A percentile compares a stretch with the other conserved stretches of the same genome.
phyloP scores from a whole-genome alignment of 2,888 invertebrate genomes.

The Agrochola litura region DNA sequence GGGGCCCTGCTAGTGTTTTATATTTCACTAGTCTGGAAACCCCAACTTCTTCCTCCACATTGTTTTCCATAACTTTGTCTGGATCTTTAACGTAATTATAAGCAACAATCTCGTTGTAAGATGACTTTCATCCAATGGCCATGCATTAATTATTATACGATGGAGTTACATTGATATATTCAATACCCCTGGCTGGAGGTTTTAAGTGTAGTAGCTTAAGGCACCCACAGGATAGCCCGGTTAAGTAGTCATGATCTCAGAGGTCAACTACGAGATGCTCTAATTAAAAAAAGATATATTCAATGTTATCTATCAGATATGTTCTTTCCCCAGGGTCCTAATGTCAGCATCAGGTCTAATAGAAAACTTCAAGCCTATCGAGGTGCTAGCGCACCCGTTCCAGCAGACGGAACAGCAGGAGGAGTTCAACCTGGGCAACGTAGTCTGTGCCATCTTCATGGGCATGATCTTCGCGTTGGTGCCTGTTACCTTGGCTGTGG shows the following conservation, averaged over 20 bases:
- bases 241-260: no score
- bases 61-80: not conserved
- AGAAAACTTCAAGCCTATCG: constrained; percentile 90
- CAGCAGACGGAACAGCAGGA: constrained; percentile 94
- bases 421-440: constrained; percentile 93
- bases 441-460: constrained; percentile 94
- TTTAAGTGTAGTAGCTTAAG: no score
- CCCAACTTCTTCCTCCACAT: not conserved
- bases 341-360: constrained; percentile 81
- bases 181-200: no score
- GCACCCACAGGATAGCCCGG: no score
- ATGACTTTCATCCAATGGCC: not conserved
- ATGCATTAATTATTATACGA: no score
- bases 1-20: not conserved
- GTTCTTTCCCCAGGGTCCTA: constrained; percentile 81
- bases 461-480: constrained; percentile 95
- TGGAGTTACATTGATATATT: not conserved
- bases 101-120: not conserved
- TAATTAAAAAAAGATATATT: no score
- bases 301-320: no score
- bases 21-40: not conserved
- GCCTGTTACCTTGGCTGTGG: constrained; percentile 94
- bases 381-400: constrained; percentile 92
- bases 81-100: not conserved
- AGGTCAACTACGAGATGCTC: no score